Evolutionary conservation across 2,113 vertebrate genomes (phyloP), one percentile per base, ranked within the genome.

Genomic region (Emydura subglobosa): DNA sequence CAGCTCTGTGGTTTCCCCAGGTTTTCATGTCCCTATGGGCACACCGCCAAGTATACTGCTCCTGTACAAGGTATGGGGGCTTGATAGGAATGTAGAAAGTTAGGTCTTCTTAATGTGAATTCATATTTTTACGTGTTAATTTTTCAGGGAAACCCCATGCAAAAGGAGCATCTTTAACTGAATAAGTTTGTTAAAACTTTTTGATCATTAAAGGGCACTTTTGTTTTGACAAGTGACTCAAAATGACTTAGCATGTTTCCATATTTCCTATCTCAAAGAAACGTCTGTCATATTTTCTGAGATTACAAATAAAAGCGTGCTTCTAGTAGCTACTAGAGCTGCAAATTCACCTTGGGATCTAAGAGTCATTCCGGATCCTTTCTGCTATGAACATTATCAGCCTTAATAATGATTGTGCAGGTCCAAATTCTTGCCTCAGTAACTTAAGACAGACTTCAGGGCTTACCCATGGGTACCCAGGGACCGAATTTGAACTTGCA

Each of bases 101-200:
- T 86, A 55, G 82, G 79, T 51, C 68, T 95, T 96, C 96, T 87
- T 90, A 94, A 91, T 96, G 92, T 86, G 95, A 97, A 96, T 96
- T 51, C 0, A 0, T 22, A 44, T 83, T 90, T 92, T 90, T 91
- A 72, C 31, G 68, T 90, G 90, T 55, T 86, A 51, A 49, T 82
- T 92, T 89, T 85, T 49, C 19, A 82, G 57, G 82, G 80, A 29
- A 44, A 59, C 27, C 31, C 92, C 0, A 0, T 76, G 27, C 90
- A 84, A 91, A 93, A 92, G 31, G 50, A 79, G 29, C 5, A 51
- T 76, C n/a, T 92, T 79, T 44, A 83, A 76, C 14, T 34, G 54
- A 0, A 0, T 5, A 29, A 6, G 89, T 2, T 78, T 95, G 76
- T 68, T 4, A 31, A 87, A 83, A 82, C 42, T 31, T 79, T 19